Conservation (phyloP, 2,797 vertebrate species). For the Limnodromus scolopaceus region DNA sequence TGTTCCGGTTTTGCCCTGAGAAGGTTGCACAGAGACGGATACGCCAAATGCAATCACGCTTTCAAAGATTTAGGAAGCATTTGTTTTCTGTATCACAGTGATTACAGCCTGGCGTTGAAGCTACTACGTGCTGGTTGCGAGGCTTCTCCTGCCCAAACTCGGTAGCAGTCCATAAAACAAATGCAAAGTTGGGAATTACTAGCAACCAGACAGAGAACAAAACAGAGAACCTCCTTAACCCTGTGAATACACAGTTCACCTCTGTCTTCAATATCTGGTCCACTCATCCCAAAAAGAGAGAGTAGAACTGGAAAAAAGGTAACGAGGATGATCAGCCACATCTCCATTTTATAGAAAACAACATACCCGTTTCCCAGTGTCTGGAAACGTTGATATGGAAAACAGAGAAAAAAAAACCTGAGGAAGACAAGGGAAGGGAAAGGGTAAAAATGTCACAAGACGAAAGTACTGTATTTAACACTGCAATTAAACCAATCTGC, state of each 20-base stretch:
- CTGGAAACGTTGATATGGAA: neutral
- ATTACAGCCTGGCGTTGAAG: neutral
- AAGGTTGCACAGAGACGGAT: neutral
- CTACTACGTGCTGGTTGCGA: neutral
- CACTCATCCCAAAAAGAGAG: neutral
- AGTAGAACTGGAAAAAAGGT: neutral
- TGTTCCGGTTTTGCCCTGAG: neutral
- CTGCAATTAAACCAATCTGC: neutral
- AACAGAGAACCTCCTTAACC: neutral
- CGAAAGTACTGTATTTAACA: neutral
- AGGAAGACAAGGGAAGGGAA: neutral
- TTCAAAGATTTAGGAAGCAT: neutral
- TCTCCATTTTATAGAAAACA: neutral
- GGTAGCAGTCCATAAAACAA: neutral
- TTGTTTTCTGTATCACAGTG: neutral
- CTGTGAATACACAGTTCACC: neutral
- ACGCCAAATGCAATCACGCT: neutral
- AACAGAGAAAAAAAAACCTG: neutral
- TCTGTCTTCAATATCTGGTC: neutral
- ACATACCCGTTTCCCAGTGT: neutral
- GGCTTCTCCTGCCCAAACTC: neutral
- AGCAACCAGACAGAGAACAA: neutral
- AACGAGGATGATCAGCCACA: neutral
- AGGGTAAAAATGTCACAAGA: neutral
- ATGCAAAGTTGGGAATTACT: neutral